Conservation (phyloP, 2,113 vertebrate species). For the Martes martes region DNA sequence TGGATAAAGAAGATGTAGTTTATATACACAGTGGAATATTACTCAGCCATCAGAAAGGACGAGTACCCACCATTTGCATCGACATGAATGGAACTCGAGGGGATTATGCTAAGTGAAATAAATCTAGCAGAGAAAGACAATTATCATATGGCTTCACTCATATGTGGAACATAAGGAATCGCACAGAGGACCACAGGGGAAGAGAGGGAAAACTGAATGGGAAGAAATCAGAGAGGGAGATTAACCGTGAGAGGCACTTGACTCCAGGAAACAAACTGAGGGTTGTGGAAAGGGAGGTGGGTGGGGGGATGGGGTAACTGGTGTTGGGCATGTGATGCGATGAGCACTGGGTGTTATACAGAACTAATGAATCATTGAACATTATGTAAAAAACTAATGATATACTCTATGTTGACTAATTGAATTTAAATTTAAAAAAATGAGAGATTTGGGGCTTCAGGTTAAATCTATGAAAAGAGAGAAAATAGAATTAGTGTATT, state of each 20-base stretch:
- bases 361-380: background rate
- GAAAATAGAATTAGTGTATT: background rate
- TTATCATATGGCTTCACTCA: background rate
- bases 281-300: background rate
- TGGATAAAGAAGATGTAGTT: too few relatives aligned
- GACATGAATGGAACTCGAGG: background rate
- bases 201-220: background rate
- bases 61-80: background rate
- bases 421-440: background rate
- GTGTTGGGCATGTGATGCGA: background rate
- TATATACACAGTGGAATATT: too few relatives aligned
- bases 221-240: background rate
- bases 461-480: background rate
- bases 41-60: background rate
- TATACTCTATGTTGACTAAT: background rate
- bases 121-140: background rate
- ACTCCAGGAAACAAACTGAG: background rate
- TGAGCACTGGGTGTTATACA: background rate
- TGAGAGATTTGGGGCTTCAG: background rate
- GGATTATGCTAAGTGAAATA: background rate
- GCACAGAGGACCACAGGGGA: background rate
- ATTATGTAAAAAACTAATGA: background rate
- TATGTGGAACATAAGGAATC: background rate
- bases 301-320: background rate
- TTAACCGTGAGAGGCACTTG: background rate